Base-by-base conservation (phyloP, 2,888 invertebrate species). In the Galerucella pusilla region DNA sequence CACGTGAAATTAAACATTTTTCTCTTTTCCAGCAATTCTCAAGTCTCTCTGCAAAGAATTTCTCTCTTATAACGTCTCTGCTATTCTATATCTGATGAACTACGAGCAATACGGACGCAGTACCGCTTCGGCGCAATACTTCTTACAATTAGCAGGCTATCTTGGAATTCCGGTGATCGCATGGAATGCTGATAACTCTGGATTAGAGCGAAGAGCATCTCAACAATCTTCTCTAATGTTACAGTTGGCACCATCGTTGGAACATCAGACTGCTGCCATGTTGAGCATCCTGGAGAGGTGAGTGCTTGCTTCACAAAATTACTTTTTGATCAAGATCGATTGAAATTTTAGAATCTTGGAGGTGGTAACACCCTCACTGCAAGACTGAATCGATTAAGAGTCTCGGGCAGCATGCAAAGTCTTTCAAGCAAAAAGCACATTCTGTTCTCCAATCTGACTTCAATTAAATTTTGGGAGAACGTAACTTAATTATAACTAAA, bases 151-250 rank as follows among this genome's bases (percentile, higher is more conserved):
- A 84, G 96, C 97, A 81, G 96, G 96, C 75, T 97, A 97, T 89
- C 90, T 97, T 83, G 97, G 83, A 14, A 97, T 98, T 86, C 98
- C 98, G 82, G 97, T 98, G 70, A 96, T 98, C 82, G 96, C 97
- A 10, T 98, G 98, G 98, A 98, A 98, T 88, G 97, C 97, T 10
- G 98, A 98, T 88, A 98, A 98, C 88, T 96, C 97, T 59, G 98
- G 97, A 57, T 90, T 97, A 75, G 92, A 88, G 80, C 81, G 88
- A 35, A 81, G 88, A 60, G 95, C 96, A 59, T 95, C 96, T 42
- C 95, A 96, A 88, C 95, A 96, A 87, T 95, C 96, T 68, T 96
- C 96, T 75, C 90, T 97, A 83, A 95, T 96, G 85, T 91, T 97
- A 80, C 98, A 98, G 88, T 90, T 99, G 87, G 98, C 98, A 73